Percentiles rank a stretch among this genome's conserved stretches.
These are phyloP conservation scores for Phocides pigmalion DNA, from an alignment of 1,140 invertebrate species.

Conservation along the genomic window DNA sequence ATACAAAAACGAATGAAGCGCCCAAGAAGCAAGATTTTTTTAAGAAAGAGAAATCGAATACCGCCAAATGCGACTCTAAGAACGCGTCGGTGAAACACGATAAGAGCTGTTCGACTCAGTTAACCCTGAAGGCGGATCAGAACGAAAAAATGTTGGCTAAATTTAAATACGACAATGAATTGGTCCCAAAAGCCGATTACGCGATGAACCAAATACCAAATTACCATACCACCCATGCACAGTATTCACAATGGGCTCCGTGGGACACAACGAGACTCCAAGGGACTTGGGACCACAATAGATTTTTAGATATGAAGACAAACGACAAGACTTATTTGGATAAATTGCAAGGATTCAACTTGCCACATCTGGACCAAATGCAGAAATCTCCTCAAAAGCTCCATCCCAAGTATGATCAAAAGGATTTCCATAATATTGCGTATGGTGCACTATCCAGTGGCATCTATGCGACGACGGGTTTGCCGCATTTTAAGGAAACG, in stretches of 20 bases:
- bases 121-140: conserved; percentile 70
- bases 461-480: conserved; percentile 68
- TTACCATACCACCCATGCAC: conserved; percentile 84
- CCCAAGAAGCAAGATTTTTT: conserved; percentile 83
- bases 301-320: conserved; percentile 78
- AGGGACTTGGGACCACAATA: conserved; percentile 78
- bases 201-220: conserved; percentile 85
- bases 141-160: conserved; percentile 83
- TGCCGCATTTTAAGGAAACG: conserved; percentile 78
- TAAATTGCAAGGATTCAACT: conserved; percentile 83
- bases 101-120: conserved; percentile 66
- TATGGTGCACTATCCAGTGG: conserved; percentile 75
- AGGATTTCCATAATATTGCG: conserved; percentile 80
- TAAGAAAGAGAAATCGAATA: conserved; percentile 80
- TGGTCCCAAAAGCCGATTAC: conserved; percentile 82
- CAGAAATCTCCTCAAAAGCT: conserved; percentile 82
- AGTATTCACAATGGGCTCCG: conserved; percentile 85
- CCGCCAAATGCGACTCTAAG: conserved; percentile 73
- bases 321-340: conserved; percentile 80
- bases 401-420: conserved; percentile 77
- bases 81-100: conserved; percentile 75
- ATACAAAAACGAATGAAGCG: conserved; percentile 69
- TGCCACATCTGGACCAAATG: conserved; percentile 83
- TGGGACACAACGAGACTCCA: conserved; percentile 84
- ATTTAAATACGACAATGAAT: conserved; percentile 83